Conservation (phyloP, 2,797 vertebrate species). For the Tolypeutes matacus region DNA sequence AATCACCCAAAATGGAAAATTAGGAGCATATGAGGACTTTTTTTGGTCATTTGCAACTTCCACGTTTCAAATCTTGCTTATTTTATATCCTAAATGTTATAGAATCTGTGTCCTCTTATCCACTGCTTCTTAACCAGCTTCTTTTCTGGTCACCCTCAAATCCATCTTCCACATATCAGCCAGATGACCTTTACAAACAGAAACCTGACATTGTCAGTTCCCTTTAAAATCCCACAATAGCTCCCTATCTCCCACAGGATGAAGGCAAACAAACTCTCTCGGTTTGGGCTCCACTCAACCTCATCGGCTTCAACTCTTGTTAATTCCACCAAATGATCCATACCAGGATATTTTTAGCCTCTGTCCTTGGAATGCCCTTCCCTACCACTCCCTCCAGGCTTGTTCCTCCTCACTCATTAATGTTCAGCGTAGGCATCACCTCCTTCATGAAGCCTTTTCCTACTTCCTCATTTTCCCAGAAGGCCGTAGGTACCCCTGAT, state of each 20-base stretch:
- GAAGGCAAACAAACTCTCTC: background rate
- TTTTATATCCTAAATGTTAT: background rate
- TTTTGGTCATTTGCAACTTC: background rate
- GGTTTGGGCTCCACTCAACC: background rate
- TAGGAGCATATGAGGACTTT: background rate
- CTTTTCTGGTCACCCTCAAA: background rate
- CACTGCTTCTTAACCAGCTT: background rate
- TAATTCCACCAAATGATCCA: background rate
- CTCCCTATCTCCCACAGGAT: accelerated
- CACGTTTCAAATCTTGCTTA: background rate
- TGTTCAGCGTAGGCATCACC: too few relatives aligned
- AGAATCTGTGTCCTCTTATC: background rate
- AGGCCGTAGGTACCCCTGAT: accelerated
- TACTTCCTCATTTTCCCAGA: background rate
- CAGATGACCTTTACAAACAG: background rate
- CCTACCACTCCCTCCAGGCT: accelerated
- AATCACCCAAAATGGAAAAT: background rate
- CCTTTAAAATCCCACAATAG: background rate
- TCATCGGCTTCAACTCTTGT: background rate
- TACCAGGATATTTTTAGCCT: background rate
- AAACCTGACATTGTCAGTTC: background rate
- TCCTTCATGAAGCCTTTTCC: background rate
- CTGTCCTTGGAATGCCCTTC: accelerated
- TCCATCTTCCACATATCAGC: background rate
- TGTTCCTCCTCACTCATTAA: accelerated